Evolutionary conservation across 2,888 invertebrate genomes (phyloP), one percentile per base, ranked within the genome.

Genomic region (Coelogynopora nodosa): DNA sequence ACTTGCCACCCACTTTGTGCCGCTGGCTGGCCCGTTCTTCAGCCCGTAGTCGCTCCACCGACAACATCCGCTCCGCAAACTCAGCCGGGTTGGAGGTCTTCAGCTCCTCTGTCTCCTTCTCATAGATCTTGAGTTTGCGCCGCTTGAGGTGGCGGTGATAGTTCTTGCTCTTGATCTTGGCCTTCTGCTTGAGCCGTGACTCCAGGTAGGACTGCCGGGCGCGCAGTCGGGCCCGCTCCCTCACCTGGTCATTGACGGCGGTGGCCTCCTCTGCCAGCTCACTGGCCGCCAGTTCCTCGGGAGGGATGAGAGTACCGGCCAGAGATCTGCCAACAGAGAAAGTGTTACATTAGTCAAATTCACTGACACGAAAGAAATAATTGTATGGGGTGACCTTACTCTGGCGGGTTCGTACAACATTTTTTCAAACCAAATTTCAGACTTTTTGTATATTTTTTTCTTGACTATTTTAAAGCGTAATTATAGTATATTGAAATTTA

Each of bases 1-100:
- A 85, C 84, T 85, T 85, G 29, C 29, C 23, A 27, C 85, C 85
- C n/a, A n/a, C 31, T 28, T 30, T 23, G 31, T 85, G 85, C 28
- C 30, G 29, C n/a, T 30, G 84, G 23, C 30, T 29, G 23, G 29
- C 29, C 18, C 85, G 85, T 29, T 85, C 85, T 27, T 85, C 31
- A 0, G 85, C 85, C 1, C 85, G 0, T 0, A 28, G 18, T n/a
- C 30, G 27, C 28, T 85, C 85, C 29, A 84, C 82, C 28, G 29
- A 26, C 30, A 84, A n/a, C 23, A 85, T 23, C 23, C 85, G 85
- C 23, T 30, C 29, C 29, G 27, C 26, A 18, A 85, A 85, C 10
- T 26, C 85, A 29, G 29, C 84, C 26, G 85, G 85, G 30, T 85
- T 84, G n/a, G 85, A 30, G 18, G 81, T 23, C 23, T 31, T 30